Conservation (phyloP, 2,888 invertebrate genomes). For the Melinopterus prodromus region DNA sequence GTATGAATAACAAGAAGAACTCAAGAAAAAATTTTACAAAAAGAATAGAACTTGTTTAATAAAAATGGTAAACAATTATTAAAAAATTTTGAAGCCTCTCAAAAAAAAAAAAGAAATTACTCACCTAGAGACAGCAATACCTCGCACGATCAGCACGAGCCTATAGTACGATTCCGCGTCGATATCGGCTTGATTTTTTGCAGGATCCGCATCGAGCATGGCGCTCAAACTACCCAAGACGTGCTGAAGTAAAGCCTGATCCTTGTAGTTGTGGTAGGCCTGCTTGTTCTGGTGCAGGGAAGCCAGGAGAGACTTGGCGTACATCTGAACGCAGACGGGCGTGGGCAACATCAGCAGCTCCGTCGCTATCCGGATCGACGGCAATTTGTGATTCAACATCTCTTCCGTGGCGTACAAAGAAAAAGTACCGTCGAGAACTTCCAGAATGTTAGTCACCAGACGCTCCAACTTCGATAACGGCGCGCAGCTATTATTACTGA, state of each 20-base stretch:
- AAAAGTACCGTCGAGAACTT: slow-evolving; percentile 78
- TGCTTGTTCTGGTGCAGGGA: slow-evolving; percentile 78
- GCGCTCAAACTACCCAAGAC: slow-evolving; percentile 73
- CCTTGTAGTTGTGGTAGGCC: slow-evolving; percentile 89
- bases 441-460: slow-evolving; percentile 72
- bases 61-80: no score
- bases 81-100: background rate
- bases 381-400: slow-evolving; percentile 61
- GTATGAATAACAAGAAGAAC: no score
- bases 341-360: slow-evolving; percentile 74
- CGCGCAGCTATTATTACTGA: slow-evolving; percentile 49
- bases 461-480: slow-evolving; percentile 69
- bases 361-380: slow-evolving; percentile 73
- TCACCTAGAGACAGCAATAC: slow-evolving; percentile 76
- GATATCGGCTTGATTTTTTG: slow-evolving; percentile 72
- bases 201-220: slow-evolving; percentile 64
- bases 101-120: background rate
- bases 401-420: slow-evolving; percentile 65
- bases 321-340: slow-evolving; percentile 75
- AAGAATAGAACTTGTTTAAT: background rate
- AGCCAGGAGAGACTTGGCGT: slow-evolving; percentile 84
- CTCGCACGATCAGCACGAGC: slow-evolving; percentile 82
- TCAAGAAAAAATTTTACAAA: background rate
- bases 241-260: slow-evolving; percentile 85
- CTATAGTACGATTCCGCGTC: slow-evolving; percentile 93